phyloP scores from a whole-genome alignment of 2,888 invertebrate species.

The Rutpela maculata region DNA sequence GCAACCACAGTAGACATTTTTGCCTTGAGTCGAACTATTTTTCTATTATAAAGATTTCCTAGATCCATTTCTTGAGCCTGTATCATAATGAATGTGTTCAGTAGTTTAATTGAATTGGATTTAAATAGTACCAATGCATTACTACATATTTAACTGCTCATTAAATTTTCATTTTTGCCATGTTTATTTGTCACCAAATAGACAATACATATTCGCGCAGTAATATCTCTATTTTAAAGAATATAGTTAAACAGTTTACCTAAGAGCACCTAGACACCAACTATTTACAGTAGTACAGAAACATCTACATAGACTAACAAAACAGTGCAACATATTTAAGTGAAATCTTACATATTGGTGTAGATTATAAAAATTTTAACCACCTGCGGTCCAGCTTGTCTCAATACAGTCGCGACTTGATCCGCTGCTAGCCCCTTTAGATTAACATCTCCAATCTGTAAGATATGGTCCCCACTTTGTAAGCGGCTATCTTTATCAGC shows the following conservation, averaged over 20 bases:
- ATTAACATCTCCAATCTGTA: slow-evolving; percentile 94
- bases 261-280: slow-evolving; percentile 9
- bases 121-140: too few species aligned
- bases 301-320: slow-evolving; percentile 49
- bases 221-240: background rate
- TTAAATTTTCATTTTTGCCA: too few species aligned
- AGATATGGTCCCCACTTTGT: slow-evolving; percentile 97
- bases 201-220: too few species aligned
- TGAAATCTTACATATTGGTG: slow-evolving; percentile 84
- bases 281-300: slow-evolving; percentile 27
- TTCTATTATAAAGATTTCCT: too few species aligned
- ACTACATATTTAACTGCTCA: too few species aligned
- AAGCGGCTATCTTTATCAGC: slow-evolving; percentile 97
- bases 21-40: too few species aligned
- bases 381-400: slow-evolving; percentile 78
- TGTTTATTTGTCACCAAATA: too few species aligned
- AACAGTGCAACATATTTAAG: slow-evolving; percentile 72
- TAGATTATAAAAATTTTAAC: slow-evolving; percentile 63
- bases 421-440: slow-evolving; percentile 97
- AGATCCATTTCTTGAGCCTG: too few species aligned
- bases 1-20: too few species aligned
- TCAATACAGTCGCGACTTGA: slow-evolving; percentile 90
- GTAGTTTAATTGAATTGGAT: too few species aligned
- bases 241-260: background rate
- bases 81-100: too few species aligned